Evolutionary conservation across 1,140 invertebrate genomes (phyloP), one percentile per base, ranked within the genome.

Genomic region (Chelonus insularis): DNA sequence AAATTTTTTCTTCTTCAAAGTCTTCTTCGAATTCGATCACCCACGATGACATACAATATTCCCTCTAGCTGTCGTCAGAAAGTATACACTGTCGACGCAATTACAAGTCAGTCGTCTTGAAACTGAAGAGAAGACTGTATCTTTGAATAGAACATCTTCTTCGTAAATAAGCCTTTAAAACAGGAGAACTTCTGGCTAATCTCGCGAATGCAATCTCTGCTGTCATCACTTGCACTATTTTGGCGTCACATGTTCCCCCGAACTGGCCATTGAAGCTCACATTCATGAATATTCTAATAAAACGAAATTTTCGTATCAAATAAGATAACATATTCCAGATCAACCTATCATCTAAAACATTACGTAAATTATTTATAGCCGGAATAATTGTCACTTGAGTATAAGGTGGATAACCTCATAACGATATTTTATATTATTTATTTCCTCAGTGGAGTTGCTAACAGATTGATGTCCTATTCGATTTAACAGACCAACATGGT

Each of bases 121-220:
- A 41, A 29, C 41, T 39, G 25, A 12, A 12, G 5, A 20, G 20
- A 56, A 37, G 36, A 36, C 34, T 14, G 3, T 25, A 57, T 57
- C 55, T 57, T 36, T 57, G 55, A 57, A 57, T 57, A 57, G 55
- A 57, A 39, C 25, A 25, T 57, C 21, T 57, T 45, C 32, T 60
- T 21, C 58, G 16, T 5, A 29, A 20, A 54, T 54, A 32, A 9
- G 29, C 14, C 51, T 14, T 34, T 52, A 29, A 41, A 14, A 36
- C 37, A 47, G 51, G 34, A 47, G 47, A 55, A 21, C 16, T 58
- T 58, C 57, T 51, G 18, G 18, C 48, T 51, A 52, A 51, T 62
- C 54, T 61, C 23, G 43, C 18, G 43, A 45, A 57, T 41, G 47
- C 32, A 56, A 66, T 62, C 64, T 62, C 51, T 12, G 16, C 54